Evolutionary conservation across 2,113 vertebrate species (phyloP), one percentile per base, ranked within the genome.

Genomic region (Callionymus lyra): DNA sequence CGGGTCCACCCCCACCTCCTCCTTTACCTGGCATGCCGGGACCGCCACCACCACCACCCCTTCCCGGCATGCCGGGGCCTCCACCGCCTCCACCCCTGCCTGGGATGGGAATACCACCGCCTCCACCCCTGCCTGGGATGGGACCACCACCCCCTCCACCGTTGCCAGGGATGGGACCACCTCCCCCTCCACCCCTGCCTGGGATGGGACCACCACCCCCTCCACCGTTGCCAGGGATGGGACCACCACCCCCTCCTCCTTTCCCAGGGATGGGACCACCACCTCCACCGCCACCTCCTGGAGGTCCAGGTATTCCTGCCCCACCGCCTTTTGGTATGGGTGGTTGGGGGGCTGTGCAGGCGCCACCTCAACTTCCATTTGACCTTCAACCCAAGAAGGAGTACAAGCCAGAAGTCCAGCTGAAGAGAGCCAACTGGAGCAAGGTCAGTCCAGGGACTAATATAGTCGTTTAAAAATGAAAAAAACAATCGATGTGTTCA

Each of bases 351-450:
- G n/a, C n/a, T 1, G 5, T 35, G n/a, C 64, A 72, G 4, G 65
- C 57, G 16, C 67, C 70, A 34, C 68, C 40, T 31, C 39, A 56
- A 19, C 70, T 93, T 37, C 90, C 85, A 3, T 86, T 62, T 63
- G 89, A 89, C 41, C 84, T 87, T 4, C 43, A 79, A 44, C 83
- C 88, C 44, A 91, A 91, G 76, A 91, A 86, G 56, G 56, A 85
- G 2, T 90, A 88, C 77, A 89, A 88, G 51, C 88, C 88, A 47
- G 88, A 89, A 15, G 73, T 89, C 31, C 88, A 87, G 52, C 60
- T 87, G 47, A 79, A 80, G 70, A 89, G 87, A 44, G 85, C 86
- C 59, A 88, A 83, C 41, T 91, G 90, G 89, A 84, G 82, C 56
- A 92, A 96, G 91, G 93, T 45, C 5, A 33, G 21, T 27, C 21